These are phyloP conservation scores for Idaea aversata DNA, from an alignment of 2,888 invertebrate genomes.

Conservation along the genomic window DNA sequence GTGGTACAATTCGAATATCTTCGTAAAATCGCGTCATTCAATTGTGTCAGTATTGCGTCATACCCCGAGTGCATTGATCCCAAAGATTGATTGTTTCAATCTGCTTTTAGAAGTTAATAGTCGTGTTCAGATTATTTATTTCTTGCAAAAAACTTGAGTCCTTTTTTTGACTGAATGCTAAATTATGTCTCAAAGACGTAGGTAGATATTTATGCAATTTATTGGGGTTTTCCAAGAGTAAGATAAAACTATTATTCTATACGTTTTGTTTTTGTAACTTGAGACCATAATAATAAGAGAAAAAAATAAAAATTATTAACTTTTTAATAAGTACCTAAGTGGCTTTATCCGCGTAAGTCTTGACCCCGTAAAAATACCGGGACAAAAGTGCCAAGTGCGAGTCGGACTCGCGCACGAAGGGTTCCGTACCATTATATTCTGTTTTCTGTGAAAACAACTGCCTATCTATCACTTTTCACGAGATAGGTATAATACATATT, in stretches of 20 bases:
- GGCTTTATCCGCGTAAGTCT: no score
- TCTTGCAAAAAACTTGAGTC: neutral
- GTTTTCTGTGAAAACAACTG: no score
- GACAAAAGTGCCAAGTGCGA: no score
- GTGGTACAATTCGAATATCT: neutral
- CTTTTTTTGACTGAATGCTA: neutral
- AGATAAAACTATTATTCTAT: neutral
- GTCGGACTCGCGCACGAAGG: no score
- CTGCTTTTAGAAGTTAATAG: neutral
- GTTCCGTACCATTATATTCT: no score
- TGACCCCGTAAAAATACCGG: no score
- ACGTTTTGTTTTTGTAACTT: neutral
- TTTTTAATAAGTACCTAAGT: no score
- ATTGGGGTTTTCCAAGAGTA: neutral
- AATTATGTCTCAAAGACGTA: neutral
- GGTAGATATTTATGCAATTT: neutral
- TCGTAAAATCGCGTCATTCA: constrained; percentile 9
- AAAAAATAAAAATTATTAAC: no score
- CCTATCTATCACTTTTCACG: no score
- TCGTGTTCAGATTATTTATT: neutral
- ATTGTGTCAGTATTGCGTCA: constrained; percentile 14
- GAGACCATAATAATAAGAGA: no score
- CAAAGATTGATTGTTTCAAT: constrained; percentile 3
- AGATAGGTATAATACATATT: no score
- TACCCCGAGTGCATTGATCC: constrained; percentile 15